Conservation (phyloP, 2,797 vertebrate species). For the Enteromius fasciolatus region DNA sequence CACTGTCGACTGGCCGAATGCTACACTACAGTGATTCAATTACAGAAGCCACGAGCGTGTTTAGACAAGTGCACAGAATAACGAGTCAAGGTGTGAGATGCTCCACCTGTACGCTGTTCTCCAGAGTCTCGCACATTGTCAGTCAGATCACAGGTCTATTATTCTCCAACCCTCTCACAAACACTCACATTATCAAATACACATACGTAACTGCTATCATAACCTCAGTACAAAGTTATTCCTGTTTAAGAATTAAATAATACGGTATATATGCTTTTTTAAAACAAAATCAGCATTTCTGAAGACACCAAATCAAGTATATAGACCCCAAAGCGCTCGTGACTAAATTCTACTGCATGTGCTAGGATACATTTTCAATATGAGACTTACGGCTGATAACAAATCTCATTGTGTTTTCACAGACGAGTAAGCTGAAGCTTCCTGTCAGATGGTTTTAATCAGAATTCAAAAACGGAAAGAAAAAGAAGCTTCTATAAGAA, state of each 20-base stretch:
- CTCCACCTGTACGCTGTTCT: conserved; percentile 34
- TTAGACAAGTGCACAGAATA: conserved; percentile 36
- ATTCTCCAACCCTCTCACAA: conserved; percentile 1
- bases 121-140: conserved; percentile 35
- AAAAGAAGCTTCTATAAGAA: conserved; percentile 30
- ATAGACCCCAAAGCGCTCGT: not conserved
- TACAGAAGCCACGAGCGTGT: conserved; percentile 33
- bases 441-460: conserved; percentile 16
- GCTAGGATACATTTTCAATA: not conserved
- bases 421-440: conserved; percentile 1
- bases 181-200: conserved; percentile 11
- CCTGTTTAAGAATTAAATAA: not conserved
- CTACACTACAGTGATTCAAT: not conserved
- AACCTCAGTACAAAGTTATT: conserved; percentile 9
- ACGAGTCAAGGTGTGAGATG: conserved; percentile 41
- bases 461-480: conserved; percentile 20
- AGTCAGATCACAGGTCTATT: conserved; percentile 29
- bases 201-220: not conserved
- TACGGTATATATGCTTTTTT: not conserved
- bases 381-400: not conserved
- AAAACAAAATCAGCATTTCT: not conserved
- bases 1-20: not conserved
- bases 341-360: not conserved
- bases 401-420: not conserved
- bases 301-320: not conserved